These are phyloP conservation scores for Isichthys henryi DNA, from an alignment of 2,113 vertebrate genomes.

Conservation along the genomic window DNA sequence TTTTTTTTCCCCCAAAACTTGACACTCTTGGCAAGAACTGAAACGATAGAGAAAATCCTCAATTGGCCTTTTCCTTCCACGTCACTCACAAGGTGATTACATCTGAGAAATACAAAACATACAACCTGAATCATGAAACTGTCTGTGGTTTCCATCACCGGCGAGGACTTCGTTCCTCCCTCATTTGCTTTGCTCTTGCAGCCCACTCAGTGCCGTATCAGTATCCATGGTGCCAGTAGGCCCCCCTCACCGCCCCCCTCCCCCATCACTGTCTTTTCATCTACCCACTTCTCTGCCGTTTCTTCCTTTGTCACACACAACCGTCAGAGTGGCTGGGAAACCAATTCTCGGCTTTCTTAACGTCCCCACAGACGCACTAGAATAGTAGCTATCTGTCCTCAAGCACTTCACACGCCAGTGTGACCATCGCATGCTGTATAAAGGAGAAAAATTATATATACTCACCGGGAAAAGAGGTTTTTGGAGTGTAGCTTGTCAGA, in stretches of 20 bases:
- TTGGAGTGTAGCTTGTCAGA: not conserved
- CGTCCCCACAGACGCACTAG: not conserved
- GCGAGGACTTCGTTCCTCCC: not conserved
- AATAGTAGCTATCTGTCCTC: not conserved
- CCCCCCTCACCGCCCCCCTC: not conserved
- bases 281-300: conserved; percentile 16
- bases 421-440: conserved; percentile 1
- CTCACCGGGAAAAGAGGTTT: not conserved
- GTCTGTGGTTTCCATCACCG: not conserved
- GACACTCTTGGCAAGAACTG: not conserved
- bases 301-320: conserved; percentile 21
- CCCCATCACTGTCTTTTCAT: conserved; percentile 29
- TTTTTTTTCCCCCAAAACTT: not conserved
- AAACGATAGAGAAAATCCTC: not conserved
- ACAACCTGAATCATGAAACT: not conserved
- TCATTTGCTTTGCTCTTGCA: not conserved
- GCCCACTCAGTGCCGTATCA: not conserved
- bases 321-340: not conserved
- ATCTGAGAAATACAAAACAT: not conserved
- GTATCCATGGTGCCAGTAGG: not conserved
- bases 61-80: not conserved
- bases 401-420: not conserved
- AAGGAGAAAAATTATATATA: not conserved
- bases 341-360: not conserved
- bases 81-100: not conserved